Evolutionary conservation across 1,140 invertebrate species (phyloP), one percentile per base, ranked within the genome.

Genomic region (Cherax destructor): DNA sequence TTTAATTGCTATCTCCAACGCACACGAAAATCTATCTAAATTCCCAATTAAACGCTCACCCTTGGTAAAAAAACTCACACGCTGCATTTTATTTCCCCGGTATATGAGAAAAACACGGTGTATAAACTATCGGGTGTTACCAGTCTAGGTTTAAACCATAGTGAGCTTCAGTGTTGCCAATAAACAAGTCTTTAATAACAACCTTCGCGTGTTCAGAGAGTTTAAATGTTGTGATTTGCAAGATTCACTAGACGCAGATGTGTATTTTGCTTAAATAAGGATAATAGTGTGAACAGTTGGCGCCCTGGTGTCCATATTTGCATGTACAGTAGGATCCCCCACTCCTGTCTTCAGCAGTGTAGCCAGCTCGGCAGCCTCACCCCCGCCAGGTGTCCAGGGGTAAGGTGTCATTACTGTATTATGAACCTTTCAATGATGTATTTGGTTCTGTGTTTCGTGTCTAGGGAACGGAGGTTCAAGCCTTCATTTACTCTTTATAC

Each of bases 201-300:
- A 9, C 69, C 69, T n/a, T 30, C 9, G 69, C 69, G 6, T 74
- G n/a, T n/a, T 74, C 6, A 24, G 69, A 74, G n/a, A n/a, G n/a
- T 30, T 30, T 74, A 74, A 74, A 74, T 74, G 69, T 30, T 74
- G 69, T 74, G 69, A 74, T 74, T 74, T 74, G 69, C 69, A 74
- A 74, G 69, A 74, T 74, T 30, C 24, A 24, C n/a, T 30, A n/a
- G 24, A 41, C n/a, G n/a, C n/a, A 24, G 69, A 74, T 24, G 69
- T 74, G 69, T 74, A 30, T 74, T n/a, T 74, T 41, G 69, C 69
- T 30, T 74, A 74, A 7, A 24, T 30, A 30, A 24, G 9, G 4
- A 10, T 30, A 24, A 30, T 4, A 30, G n/a, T 24, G n/a, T 24
- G 69, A 30, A 74, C 30, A 24, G 69, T 74, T 74, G 30, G n/a